Conservation (phyloP, 2,797 vertebrate species). For the Zenarchopterus dispar region DNA sequence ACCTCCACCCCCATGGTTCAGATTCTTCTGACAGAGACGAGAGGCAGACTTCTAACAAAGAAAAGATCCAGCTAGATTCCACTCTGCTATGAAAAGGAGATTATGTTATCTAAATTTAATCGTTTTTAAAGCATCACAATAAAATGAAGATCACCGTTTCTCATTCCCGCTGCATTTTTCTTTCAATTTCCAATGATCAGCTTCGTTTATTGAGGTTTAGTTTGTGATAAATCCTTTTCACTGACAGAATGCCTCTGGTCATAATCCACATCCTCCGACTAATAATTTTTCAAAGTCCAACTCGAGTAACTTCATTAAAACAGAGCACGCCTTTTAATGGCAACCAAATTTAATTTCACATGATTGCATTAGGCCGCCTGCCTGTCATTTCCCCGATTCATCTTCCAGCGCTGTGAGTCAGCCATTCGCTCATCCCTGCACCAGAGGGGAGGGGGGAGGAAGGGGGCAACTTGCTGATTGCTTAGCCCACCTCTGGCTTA, state of each 20-base stretch:
- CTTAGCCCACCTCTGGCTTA: slow-evolving; percentile 61
- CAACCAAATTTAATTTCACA: slow-evolving; percentile 64
- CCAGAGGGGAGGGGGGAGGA: background rate
- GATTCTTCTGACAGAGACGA: slow-evolving; percentile 4
- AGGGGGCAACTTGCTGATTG: slow-evolving; percentile 24
- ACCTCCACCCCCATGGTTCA: slow-evolving; percentile 6
- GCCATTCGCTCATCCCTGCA: slow-evolving; percentile 69
- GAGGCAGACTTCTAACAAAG: background rate
- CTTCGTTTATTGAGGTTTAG: slow-evolving; percentile 16
- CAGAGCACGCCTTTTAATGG: slow-evolving; percentile 49
- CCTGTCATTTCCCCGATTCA: slow-evolving; percentile 67
- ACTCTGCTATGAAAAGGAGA: background rate
- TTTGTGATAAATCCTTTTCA: slow-evolving; percentile 42
- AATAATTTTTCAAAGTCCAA: slow-evolving; percentile 48
- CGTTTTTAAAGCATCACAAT: no score
- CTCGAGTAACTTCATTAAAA: slow-evolving; percentile 52
- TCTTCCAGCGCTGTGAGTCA: slow-evolving; percentile 72
- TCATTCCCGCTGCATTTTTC: no score
- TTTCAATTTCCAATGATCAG: no score
- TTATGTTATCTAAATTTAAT: background rate
- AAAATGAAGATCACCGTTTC: no score
- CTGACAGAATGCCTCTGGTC: slow-evolving; percentile 20
- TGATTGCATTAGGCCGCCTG: slow-evolving; percentile 69
- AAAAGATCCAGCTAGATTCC: background rate
- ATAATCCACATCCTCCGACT: slow-evolving; percentile 38